Evolutionary conservation across 2,888 invertebrate genomes (phyloP).

Genomic region (Chloromyia formosa): DNA sequence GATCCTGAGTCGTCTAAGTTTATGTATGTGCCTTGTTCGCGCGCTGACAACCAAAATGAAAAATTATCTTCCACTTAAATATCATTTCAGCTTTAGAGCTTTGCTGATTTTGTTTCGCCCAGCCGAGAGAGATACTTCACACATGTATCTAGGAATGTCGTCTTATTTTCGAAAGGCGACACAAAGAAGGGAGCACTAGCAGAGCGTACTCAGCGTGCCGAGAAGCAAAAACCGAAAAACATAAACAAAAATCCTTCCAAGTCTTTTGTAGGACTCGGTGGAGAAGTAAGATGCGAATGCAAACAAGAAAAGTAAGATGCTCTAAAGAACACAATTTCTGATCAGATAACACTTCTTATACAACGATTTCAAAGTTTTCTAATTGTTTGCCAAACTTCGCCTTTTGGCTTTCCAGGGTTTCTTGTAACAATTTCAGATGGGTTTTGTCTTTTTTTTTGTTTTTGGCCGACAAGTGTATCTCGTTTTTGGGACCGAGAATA

Average conservation of each 20-base stretch:
- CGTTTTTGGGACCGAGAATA: neutral
- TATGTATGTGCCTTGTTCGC: neutral
- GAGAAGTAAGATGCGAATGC: slow-evolving; percentile 9
- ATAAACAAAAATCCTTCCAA: slow-evolving; percentile 5
- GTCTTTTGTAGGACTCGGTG: neutral
- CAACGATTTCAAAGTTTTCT: slow-evolving; percentile 48
- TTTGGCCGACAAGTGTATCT: neutral
- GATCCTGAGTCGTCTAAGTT: slow-evolving; percentile 2
- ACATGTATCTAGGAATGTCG: no score
- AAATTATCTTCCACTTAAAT: slow-evolving; percentile 49
- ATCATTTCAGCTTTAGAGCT: slow-evolving; percentile 31
- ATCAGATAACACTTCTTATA: slow-evolving; percentile 48
- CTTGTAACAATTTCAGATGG: neutral
- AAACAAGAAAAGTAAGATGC: slow-evolving; percentile 35
- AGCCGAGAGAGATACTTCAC: no score
- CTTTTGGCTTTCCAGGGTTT: neutral
- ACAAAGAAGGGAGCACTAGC: no score
- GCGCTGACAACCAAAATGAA: slow-evolving; percentile 41
- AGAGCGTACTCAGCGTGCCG: no score
- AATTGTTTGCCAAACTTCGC: slow-evolving; percentile 49
- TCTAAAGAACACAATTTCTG: slow-evolving; percentile 37
- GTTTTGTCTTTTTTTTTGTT: neutral
- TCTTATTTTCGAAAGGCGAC: no score
- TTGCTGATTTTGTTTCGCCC: slow-evolving; percentile 3
- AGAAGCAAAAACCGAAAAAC: slow-evolving; percentile 9